Evolutionary conservation across 2,113 vertebrate species (phyloP).

Genomic region (Nothobranchius furzeri): DNA sequence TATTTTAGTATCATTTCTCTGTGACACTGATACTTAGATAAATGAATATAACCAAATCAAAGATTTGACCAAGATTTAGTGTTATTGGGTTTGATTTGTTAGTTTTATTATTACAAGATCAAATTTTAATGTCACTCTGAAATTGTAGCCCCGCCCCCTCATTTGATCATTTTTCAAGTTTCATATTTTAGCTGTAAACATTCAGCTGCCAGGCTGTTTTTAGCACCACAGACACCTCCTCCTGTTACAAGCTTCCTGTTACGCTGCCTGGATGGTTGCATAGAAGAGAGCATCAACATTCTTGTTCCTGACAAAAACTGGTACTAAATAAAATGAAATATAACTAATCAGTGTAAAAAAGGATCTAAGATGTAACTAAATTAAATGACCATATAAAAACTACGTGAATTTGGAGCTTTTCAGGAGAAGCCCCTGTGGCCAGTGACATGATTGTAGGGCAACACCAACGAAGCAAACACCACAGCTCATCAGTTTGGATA

Average conservation of each 20-base stretch:
- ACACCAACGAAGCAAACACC: slow-evolving; percentile 59
- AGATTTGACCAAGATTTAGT: no score
- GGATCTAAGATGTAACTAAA: neutral
- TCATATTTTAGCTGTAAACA: slow-evolving; percentile 30
- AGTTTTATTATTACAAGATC: no score
- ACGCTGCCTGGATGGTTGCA: no score
- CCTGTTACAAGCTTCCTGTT: slow-evolving; percentile 56
- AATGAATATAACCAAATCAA: no score
- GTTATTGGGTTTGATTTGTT: no score
- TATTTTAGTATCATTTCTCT: no score
- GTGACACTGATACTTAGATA: no score
- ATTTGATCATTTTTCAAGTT: slow-evolving; percentile 49
- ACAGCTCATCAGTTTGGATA: slow-evolving; percentile 64
- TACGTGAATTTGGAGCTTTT: slow-evolving; percentile 50
- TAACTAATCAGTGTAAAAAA: no score
- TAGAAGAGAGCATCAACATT: slow-evolving; percentile 5
- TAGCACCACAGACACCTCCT: slow-evolving; percentile 67
- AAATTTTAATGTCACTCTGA: slow-evolving; percentile 2
- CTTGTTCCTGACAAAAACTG: no score
- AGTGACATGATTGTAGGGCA: slow-evolving; percentile 68
- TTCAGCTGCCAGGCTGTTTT: slow-evolving; percentile 72
- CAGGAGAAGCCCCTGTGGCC: slow-evolving; percentile 54
- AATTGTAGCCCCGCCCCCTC: neutral
- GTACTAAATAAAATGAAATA: no score
- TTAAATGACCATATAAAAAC: neutral